phyloP scores from a whole-genome alignment of 1,140 invertebrate species.

The Helicoverpa zea region DNA sequence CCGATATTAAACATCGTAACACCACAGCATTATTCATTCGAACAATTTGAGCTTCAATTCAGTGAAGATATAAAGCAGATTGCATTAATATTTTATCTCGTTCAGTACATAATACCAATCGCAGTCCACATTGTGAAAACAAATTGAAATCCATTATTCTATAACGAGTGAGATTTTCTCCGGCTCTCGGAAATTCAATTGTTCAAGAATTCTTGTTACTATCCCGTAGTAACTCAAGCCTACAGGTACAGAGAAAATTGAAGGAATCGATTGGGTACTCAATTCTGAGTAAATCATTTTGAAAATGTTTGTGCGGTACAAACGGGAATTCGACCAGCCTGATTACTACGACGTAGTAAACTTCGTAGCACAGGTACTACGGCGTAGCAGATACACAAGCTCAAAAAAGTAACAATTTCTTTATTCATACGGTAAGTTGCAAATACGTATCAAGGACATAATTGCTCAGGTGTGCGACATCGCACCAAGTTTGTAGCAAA shows the following conservation, averaged over 20 bases:
- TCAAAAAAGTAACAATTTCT: too few species aligned
- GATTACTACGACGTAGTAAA: neutral
- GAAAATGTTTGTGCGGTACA: neutral
- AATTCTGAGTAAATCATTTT: constrained; percentile 14
- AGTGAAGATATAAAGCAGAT: constrained; percentile 15
- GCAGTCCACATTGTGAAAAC: constrained; percentile 42
- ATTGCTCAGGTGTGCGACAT: neutral
- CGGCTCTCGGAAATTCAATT: constrained; percentile 49
- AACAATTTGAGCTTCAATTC: constrained; percentile 2
- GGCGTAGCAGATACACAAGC: neutral
- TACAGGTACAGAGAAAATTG: constrained; percentile 21
- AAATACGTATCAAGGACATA: neutral
- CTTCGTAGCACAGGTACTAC: neutral
- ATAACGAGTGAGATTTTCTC: constrained; percentile 52
- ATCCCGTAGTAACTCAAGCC: constrained; percentile 18
- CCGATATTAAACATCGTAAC: neutral
- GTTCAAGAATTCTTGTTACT: constrained; percentile 31
- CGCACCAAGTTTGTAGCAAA: neutral
- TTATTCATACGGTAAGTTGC: too few species aligned
- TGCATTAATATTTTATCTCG: constrained; percentile 36
- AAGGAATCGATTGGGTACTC: constrained; percentile 9
- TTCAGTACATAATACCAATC: constrained; percentile 31
- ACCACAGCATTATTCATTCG: neutral
- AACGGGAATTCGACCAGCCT: neutral
- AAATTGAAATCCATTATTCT: constrained; percentile 54